Conservation (phyloP, 2,888 invertebrate species). For the Liopterus haemorrhoidalis region DNA sequence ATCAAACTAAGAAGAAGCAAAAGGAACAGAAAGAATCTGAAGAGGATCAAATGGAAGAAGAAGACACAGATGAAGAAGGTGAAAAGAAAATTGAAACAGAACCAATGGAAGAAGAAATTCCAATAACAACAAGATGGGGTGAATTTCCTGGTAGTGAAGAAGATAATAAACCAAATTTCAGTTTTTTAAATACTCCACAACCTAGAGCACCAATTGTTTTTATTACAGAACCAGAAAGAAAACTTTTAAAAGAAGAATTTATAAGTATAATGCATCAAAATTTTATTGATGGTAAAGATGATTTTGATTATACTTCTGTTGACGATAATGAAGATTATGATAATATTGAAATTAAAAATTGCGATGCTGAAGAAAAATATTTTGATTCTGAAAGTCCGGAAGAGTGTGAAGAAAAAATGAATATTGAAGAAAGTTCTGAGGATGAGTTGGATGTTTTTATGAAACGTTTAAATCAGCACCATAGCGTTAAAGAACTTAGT, state of each 20-base stretch:
- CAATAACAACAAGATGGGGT: conserved; percentile 36
- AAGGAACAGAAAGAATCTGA: conserved; percentile 59
- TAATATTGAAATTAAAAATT: conserved; percentile 61
- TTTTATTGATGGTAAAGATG: conserved; percentile 79
- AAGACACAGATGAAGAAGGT: conserved; percentile 39
- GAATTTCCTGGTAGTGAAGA: conserved; percentile 38
- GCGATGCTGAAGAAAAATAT: conserved; percentile 85
- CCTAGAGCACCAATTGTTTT: conserved; percentile 34
- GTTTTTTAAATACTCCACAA: not conserved
- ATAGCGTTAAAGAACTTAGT: conserved; percentile 39
- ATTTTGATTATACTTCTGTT: conserved; percentile 76
- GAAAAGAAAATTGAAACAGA: too few species aligned
- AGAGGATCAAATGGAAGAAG: conserved; percentile 46
- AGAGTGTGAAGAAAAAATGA: conserved; percentile 39
- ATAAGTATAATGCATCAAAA: conserved; percentile 76
- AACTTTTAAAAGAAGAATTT: conserved; percentile 72
- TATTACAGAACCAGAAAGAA: conserved; percentile 56
- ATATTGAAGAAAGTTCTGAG: conserved; percentile 42
- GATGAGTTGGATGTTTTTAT: conserved; percentile 72
- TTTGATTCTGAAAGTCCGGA: conserved; percentile 79
- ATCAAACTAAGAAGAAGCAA: conserved; percentile 57
- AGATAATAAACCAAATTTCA: conserved; percentile 23
- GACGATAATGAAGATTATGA: conserved; percentile 80
- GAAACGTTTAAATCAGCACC: conserved; percentile 51
- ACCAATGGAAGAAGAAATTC: conserved; percentile 18